Base-by-base conservation (phyloP, 2,113 vertebrate genomes). In the Talpa occidentalis region DNA sequence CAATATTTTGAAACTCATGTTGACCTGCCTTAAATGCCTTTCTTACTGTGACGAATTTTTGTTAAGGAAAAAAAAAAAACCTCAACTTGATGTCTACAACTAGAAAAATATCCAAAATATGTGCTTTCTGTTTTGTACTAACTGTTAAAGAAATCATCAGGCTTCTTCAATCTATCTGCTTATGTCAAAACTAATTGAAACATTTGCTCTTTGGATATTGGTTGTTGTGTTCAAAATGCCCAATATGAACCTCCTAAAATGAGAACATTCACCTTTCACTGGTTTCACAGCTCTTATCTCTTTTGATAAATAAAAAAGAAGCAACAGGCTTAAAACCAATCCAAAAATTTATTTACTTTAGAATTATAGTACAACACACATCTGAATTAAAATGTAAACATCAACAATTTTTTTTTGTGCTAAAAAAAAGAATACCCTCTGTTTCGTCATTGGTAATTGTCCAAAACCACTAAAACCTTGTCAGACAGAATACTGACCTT, bases 1-100 rank as follows among this genome's bases (percentile, higher is more conserved):
- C 79, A 94, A 17, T 64, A 93, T 92, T 94, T 90, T 95, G 76
- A 95, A 97, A 91, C 52, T 88, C 76, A 42, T 83, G 70, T 52
- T 97, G 87, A 91, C 82, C 70, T 89, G 40, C 30, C 73, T 91
- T 86, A 72, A 94, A 66, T 49, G 67, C 35, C 17, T 93, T 88
- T 64, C 59, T 84, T 74, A 73, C 52, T 81, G 6, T 47, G 78
- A 94, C 69, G 44, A 78, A 3, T n/a, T 88, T 84, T 84, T 89
- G 16, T 82, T 77, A 85, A 84, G 56, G 1, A n/a, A 28, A 5
- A 56, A 76, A 16, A 24, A 59, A 26, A 69, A 85, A 85, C 16
- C 22, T 74, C 62, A 88, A 73, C 49, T 69, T 22, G 73, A 83
- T 78, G 2, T 84, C 54, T 74, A 90, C 87, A 92, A 40, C 35